Evolutionary conservation across 1,140 invertebrate genomes (phyloP), one percentile per base, ranked within the genome.

Genomic region (Bombus confusus): DNA sequence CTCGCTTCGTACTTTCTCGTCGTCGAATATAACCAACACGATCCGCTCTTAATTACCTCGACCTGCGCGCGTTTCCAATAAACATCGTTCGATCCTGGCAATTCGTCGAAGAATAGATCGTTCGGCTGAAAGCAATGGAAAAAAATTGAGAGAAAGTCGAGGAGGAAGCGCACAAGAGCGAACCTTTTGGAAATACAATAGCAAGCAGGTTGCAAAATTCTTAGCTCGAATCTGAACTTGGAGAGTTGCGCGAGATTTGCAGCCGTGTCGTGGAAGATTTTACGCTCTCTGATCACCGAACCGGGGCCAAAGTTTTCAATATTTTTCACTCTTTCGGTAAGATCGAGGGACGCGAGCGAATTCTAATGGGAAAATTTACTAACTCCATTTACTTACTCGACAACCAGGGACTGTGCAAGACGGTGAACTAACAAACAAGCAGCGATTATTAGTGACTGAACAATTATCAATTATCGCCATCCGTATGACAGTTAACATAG

Each of bases 401-500:
- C 18, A 22, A 22, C 5, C 6, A 22, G 1, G 5, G 18, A 22
- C 18, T 52, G 18, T 8, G 6, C 1, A 18, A 52, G 47, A 52
- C 47, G 47, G 6, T 22, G 47, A 5, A 52, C 18, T 62, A 52
- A 39, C 73, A 52, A 86, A 77, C 80, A 62, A 71, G 34, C 80
- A 74, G 59, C 69, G 57, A 68, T 47, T 59, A 85, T 81, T 68
- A 57, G 59, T 81, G 37, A 37, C 57, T 47, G 59, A 85, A 85
- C 84, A 71, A 75, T 34, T 75, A 81, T 85, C 79, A 69, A 85
- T 85, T 81, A 85, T 85, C 84, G 10, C 68, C 47, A 80, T 75
- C 5, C 84, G 12, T 28, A 25, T 43, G 66, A 0, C 75, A 15
- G 13, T n/a, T 71, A 37, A 62, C 47, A 31, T 37, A n/a, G 47